phyloP scores from a whole-genome alignment of 1,140 invertebrate species.

The Drosophila navojoa region DNA sequence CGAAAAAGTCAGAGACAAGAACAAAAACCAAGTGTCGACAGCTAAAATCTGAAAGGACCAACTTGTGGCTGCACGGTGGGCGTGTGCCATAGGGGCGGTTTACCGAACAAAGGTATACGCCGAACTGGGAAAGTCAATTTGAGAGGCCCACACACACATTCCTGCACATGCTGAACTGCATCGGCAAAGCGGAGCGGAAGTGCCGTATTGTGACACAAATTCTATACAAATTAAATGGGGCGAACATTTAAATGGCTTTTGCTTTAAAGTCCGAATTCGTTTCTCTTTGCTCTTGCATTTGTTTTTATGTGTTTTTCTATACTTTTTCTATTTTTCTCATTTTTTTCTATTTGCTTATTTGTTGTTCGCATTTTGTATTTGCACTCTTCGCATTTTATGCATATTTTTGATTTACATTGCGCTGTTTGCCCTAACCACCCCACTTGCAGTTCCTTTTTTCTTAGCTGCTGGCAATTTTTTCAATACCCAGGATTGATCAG shows the following conservation, averaged over 20 bases:
- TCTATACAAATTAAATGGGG: slow-evolving; percentile 75
- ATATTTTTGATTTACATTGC: slow-evolving; percentile 65
- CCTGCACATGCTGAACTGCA: slow-evolving; percentile 1
- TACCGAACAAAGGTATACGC: slow-evolving; percentile 36
- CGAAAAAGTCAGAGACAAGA: slow-evolving; percentile 12
- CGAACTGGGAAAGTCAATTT: slow-evolving; percentile 9
- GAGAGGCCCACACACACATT: slow-evolving; percentile 5
- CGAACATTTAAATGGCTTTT: slow-evolving; percentile 75
- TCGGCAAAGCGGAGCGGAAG: slow-evolving; percentile 23
- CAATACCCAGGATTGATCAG: not conserved
- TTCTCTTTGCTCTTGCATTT: slow-evolving; percentile 52
- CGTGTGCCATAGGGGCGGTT: not conserved
- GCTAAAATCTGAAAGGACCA: slow-evolving; percentile 24
- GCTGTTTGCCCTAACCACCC: slow-evolving; percentile 54
- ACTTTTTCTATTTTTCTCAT: not conserved
- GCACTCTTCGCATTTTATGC: slow-evolving; percentile 65
- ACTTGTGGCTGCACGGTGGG: slow-evolving; percentile 14
- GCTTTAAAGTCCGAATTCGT: slow-evolving; percentile 58
- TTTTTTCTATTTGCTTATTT: slow-evolving; percentile 50
- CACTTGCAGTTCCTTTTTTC: slow-evolving; percentile 29
- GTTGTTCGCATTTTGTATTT: slow-evolving; percentile 56
- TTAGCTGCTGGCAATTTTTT: slow-evolving; percentile 39
- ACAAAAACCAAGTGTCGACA: slow-evolving; percentile 26
- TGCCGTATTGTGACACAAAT: slow-evolving; percentile 38
- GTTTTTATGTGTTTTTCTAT: slow-evolving; percentile 6